Evolutionary conservation across 1,140 invertebrate species (phyloP), one percentile per base, ranked within the genome.

Genomic region (Daktulosphaira vitifoliae): DNA sequence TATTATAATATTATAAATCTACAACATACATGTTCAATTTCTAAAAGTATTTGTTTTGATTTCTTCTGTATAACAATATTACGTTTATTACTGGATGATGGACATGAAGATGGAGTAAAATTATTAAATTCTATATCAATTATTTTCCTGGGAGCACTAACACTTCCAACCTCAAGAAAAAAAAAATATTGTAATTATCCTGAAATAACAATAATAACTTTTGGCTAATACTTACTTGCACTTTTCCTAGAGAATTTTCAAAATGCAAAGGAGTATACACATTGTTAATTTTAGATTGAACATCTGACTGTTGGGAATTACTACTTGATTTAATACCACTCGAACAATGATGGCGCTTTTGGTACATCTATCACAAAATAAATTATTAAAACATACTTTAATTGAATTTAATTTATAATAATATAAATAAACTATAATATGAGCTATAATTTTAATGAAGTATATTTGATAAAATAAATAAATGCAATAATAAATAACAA

Each of bases 161-260:
- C 67, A 42, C 54, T 68, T 1, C 67, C 67, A 49, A 68, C 20
- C 67, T 68, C 49, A 52, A 53, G 42, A 13, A 52, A 3, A 50
- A 59, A 0, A 37, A n/a, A 33, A 52, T 15, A n/a, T n/a, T n/a
- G n/a, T n/a, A n/a, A n/a, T n/a, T n/a, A n/a, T n/a, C n/a, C n/a
- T n/a, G n/a, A n/a, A n/a, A n/a, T n/a, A n/a, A n/a, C n/a, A n/a
- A n/a, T 6, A 9, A 42, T 25, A 59, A 15, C 20, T 11, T 59
- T 37, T 38, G 16, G 8, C 15, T 23, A 20, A 18, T 15, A 67
- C 26, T 23, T n/a, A 71, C 70, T 65, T 69, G 66, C 5, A 71
- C 53, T 66, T 69, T 69, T 22, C 70, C 70, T 26, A 71, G 50
- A 11, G 70, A 71, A 51, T 71, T 71, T 69, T 71, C 70, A 66